Conservation (phyloP, 1,140 invertebrate genomes). For the Bradysia coprophila region DNA sequence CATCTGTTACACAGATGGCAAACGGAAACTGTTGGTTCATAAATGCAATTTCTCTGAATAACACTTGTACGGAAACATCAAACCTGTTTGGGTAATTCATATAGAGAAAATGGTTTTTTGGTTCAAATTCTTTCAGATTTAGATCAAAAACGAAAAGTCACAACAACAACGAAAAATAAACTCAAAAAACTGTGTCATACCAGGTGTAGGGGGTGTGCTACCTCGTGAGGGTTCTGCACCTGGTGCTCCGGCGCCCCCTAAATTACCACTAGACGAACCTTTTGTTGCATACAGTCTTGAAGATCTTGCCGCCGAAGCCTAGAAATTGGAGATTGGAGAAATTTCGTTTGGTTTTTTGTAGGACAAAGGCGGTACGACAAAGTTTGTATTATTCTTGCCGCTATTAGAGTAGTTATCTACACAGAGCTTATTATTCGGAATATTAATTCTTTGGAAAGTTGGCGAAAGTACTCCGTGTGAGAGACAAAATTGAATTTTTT, state of each 20-base stretch:
- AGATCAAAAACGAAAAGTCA: slow-evolving; percentile 4
- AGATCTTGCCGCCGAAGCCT: slow-evolving; percentile 44
- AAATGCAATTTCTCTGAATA: too few species aligned
- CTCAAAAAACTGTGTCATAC: slow-evolving; percentile 40
- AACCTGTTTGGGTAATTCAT: neutral
- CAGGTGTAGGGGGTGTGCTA: slow-evolving; percentile 96
- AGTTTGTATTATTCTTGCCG: too few species aligned
- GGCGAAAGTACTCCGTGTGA: too few species aligned
- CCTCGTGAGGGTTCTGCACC: slow-evolving; percentile 65
- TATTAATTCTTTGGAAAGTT: too few species aligned
- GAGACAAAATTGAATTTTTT: too few species aligned
- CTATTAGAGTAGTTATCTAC: too few species aligned
- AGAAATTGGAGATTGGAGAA: too few species aligned
- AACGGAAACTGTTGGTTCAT: too few species aligned
- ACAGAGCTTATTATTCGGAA: too few species aligned
- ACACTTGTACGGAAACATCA: neutral
- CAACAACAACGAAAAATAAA: slow-evolving; percentile 16
- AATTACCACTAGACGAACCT: slow-evolving; percentile 69
- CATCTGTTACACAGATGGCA: too few species aligned
- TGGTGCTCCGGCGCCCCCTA: slow-evolving; percentile 59
- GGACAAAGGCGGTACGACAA: too few species aligned
- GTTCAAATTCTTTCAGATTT: neutral
- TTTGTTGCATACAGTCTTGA: slow-evolving; percentile 60
- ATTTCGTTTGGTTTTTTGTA: too few species aligned
- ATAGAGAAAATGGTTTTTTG: neutral